A percentile compares a stretch with the other conserved stretches of the same genome.
These are phyloP conservation scores for Ptychoptera albimana DNA, from an alignment of 2,888 invertebrate genomes.

Conservation along the genomic window DNA sequence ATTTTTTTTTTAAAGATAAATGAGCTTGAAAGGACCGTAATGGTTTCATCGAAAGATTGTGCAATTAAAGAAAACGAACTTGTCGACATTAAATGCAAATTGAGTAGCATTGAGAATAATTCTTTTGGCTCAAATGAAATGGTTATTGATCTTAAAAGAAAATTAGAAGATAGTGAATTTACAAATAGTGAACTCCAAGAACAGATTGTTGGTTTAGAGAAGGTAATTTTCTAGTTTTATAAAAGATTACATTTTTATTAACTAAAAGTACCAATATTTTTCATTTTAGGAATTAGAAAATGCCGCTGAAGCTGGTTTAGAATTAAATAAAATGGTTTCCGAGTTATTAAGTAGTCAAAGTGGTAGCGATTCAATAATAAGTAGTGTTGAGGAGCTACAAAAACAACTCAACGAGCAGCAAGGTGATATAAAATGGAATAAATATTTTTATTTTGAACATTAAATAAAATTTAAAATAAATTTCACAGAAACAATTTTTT, in stretches of 20 bases:
- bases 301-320: conserved; percentile 64
- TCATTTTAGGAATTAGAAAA: conserved; percentile 47
- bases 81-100: conserved; percentile 37
- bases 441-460: neutral
- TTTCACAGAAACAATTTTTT: conserved; percentile 30
- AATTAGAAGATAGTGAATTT: conserved; percentile 38
- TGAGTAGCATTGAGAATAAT: conserved; percentile 50
- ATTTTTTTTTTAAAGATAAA: conserved; percentile 32
- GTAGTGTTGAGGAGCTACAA: conserved; percentile 49
- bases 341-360: conserved; percentile 52
- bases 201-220: conserved; percentile 48
- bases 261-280: neutral
- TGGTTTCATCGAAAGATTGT: conserved; percentile 45
- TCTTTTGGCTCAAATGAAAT: conserved; percentile 57
- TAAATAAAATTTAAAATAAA: neutral
- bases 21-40: conserved; percentile 41
- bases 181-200: conserved; percentile 41
- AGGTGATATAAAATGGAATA: conserved; percentile 17
- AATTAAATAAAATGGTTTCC: conserved; percentile 49
- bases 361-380: conserved; percentile 42
- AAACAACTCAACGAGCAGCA: conserved; percentile 48
- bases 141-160: conserved; percentile 47
- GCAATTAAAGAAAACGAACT: conserved; percentile 47
- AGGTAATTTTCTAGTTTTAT: conserved; percentile 36
- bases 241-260: conserved; percentile 22